Percentiles rank a stretch among this genome's conserved stretches.
These are phyloP conservation scores for Plebejus anna DNA, from an alignment of 2,888 invertebrate genomes.

Conservation along the genomic window DNA sequence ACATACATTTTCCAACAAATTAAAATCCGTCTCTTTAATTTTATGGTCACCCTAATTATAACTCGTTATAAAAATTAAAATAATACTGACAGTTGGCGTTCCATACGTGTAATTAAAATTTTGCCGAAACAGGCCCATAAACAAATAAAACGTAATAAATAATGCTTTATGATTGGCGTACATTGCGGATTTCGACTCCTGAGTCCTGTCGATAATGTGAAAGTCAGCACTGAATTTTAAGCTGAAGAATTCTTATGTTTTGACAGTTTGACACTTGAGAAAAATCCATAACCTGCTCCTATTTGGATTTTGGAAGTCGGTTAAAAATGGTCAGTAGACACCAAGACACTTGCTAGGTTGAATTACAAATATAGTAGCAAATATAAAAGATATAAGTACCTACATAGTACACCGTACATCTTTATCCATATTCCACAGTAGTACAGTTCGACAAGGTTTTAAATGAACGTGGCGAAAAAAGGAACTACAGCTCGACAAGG, in stretches of 20 bases:
- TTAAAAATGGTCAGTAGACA: neutral
- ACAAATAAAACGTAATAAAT: neutral
- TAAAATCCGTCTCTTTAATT: no score
- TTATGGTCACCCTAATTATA: neutral
- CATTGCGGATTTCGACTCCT: neutral
- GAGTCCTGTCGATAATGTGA: neutral
- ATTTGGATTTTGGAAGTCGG: no score
- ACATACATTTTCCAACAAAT: no score
- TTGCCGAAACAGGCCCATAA: slow-evolving; percentile 10
- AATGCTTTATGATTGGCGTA: neutral
- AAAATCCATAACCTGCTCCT: no score
- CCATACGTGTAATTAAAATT: slow-evolving; percentile 12
- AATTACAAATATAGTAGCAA: no score
- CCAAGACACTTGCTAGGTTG: no score
- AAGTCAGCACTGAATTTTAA: neutral
- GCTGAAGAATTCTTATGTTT: neutral
- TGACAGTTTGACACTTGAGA: neutral
- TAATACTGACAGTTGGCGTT: slow-evolving; percentile 14
- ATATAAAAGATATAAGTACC: no score
- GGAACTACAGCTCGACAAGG: no score
- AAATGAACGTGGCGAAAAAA: no score
- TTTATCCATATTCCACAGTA: no score
- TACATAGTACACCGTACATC: no score
- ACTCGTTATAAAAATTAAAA: slow-evolving; percentile 17
- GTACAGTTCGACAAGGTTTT: no score